Base-by-base conservation (phyloP, 23 tunicate species). In the Ascidia mentula region DNA sequence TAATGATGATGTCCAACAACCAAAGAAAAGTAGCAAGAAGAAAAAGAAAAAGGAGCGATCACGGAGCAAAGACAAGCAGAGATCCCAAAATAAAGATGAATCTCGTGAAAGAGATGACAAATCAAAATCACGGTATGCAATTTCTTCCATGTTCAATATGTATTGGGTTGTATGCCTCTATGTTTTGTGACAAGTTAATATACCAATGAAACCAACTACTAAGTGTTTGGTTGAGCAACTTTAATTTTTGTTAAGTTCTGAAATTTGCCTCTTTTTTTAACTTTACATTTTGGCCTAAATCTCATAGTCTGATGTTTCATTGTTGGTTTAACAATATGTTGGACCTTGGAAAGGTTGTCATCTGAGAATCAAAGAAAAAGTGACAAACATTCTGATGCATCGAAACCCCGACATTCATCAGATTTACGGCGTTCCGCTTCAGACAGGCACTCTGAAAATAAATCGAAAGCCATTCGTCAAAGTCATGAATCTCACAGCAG, bases 11-110 rank as follows among this genome's bases (percentile, higher is more conserved):
- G 76, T 34, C 37, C 24, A 9, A 22, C 79, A 34, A 6, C 76
- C 28, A 24, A 69, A 76, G 37, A 26, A 40, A 22, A 24, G 34
- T 12, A 69, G 74, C 59, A 92, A 83, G 42, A 78, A 86, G 45
- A 86, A 78, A 61, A 87, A 92, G 69, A 87, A 87, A 65, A 90
- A 82, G 34, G 80, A 92, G 28, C 75, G 53, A 28, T 72, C 79
- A 1, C 35, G 76, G 40, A 40, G 45, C 20, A 77, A 39, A 7
- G 82, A 84, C 36, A 31, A 59, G 75, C 71, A 83, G 75, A 61
- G 45, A 59, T 59, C 76, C 33, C 45, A 83, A 83, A 33, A 69
- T 53, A 60, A 77, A 88, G 79, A 89, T 79, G 75, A 69, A 76
- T 70, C 80, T 76, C 45, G 42, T 69, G 72, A 81, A 42, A 76